Conservation (phyloP, 1,140 invertebrate species). For the Mactra quadrangularis region DNA sequence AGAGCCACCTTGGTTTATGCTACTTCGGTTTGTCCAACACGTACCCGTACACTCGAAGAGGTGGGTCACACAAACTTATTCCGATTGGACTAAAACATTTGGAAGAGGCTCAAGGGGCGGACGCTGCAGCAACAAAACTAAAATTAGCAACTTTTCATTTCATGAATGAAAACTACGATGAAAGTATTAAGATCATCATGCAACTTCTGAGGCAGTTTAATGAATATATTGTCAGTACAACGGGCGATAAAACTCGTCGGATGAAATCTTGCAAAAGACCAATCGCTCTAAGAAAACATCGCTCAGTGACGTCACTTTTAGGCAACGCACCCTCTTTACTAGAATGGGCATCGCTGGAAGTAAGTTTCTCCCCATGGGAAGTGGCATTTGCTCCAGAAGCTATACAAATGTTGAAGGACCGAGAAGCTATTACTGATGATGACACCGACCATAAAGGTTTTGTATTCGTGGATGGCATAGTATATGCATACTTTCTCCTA, state of each 20-base stretch:
- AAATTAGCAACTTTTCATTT: constrained; percentile 54
- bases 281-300: constrained; percentile 36
- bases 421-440: constrained; percentile 41
- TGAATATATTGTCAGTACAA: constrained; percentile 58
- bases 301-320: constrained; percentile 51
- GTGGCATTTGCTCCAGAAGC: constrained; percentile 56
- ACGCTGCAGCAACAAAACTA: constrained; percentile 44
- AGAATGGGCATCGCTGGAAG: constrained; percentile 53
- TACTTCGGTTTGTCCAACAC: constrained; percentile 48
- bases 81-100: constrained; percentile 39
- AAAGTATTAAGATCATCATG: constrained; percentile 58
- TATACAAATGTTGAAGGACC: constrained; percentile 58
- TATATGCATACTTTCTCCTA: constrained; percentile 55
- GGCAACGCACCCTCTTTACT: constrained; percentile 49
- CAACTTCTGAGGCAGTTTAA: constrained; percentile 57
- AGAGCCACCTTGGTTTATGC: constrained; percentile 36
- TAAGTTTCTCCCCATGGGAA: constrained; percentile 47
- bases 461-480: constrained; percentile 53
- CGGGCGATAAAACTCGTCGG: constrained; percentile 50
- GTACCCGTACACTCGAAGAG: constrained; percentile 49
- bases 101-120: constrained; percentile 45
- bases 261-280: constrained; percentile 53
- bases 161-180: constrained; percentile 55
- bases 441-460: constrained; percentile 57
- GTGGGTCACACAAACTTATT: constrained; percentile 34